Evolutionary conservation across 2,888 invertebrate species (phyloP), one percentile per base, ranked within the genome.

Genomic region (Stenodera caucasica): DNA sequence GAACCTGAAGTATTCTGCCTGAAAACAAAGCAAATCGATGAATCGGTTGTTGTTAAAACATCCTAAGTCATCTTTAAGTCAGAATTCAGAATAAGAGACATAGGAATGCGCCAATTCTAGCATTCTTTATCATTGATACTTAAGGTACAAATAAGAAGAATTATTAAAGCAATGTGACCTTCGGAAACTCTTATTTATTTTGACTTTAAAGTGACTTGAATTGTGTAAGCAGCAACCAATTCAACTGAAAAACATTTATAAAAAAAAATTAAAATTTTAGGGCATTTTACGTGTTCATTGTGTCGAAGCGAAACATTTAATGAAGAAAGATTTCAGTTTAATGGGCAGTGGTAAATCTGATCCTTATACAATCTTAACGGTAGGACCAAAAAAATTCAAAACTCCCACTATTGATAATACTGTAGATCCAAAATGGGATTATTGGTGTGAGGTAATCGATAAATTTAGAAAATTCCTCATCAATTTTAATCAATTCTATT

Each of bases 391-490:
- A 81, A 90, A 91, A 79, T 96, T 92, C 82, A 90, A 90, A 79
- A 98, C 98, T 0, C 90, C 92, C 79, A 92, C 92, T 40, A 95
- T 98, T 70, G 90, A 94, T 77, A 96, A 94, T 79, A 91, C 91
- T 67, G 86, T 98, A 30, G 92, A 94, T 83, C 99, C 99, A 4
- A 91, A 92, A 70, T 99, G 98, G 98, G 94, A 98, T 81, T 96
- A 85, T 81, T 94, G 93, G 89, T 98, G 96, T 78, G 98, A 99
- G 93, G 96, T 97, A 83, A 81, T 33, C 2, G 32, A 12, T 14
- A 35, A 29, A n/a, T 12, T 23, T 15, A 49, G 23, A 33, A 3
- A 53, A n/a, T 32, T 32, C 15, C 32, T 30, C n/a, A 15, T 30
- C 30, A 53, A 53, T 33, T 14, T n/a, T 54, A 2, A 14, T 50